Evolutionary conservation across 2,888 invertebrate genomes (phyloP).

Genomic region (Vannuccia rotundouncinata): DNA sequence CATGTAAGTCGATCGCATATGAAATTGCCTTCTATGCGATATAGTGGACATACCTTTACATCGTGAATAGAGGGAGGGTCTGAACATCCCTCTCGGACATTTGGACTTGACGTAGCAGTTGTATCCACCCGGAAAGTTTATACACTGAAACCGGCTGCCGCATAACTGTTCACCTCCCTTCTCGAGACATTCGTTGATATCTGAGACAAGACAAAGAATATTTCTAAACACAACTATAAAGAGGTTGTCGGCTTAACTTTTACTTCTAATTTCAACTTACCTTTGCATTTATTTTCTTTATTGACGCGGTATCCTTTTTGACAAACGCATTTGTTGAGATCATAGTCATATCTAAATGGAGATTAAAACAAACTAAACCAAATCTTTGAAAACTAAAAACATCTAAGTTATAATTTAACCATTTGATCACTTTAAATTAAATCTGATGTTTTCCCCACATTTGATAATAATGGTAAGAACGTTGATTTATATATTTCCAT

Average conservation of each 20-base stretch:
- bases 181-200: constrained; percentile 32
- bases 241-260: not conserved
- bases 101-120: not conserved
- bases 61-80: constrained; percentile 15
- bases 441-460: too few species aligned
- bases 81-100: constrained; percentile 29
- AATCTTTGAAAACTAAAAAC: not conserved
- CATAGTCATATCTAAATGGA: constrained; percentile 23
- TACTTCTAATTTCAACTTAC: not conserved
- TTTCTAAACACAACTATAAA: not conserved
- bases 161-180: constrained; percentile 15
- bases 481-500: too few species aligned
- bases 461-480: too few species aligned
- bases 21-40: too few species aligned
- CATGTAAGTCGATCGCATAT: too few species aligned
- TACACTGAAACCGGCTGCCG: not conserved
- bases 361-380: not conserved
- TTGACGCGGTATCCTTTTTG: constrained; percentile 6
- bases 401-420: too few species aligned
- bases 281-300: not conserved
- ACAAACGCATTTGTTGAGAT: constrained; percentile 2
- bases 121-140: constrained; percentile 24
- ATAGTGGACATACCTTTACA: constrained; percentile 36
- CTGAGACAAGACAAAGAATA: not conserved
- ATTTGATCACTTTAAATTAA: too few species aligned